Evolutionary conservation across 2,113 vertebrate genomes (phyloP), one percentile per base, ranked within the genome.

Genomic region (Equus quagga): DNA sequence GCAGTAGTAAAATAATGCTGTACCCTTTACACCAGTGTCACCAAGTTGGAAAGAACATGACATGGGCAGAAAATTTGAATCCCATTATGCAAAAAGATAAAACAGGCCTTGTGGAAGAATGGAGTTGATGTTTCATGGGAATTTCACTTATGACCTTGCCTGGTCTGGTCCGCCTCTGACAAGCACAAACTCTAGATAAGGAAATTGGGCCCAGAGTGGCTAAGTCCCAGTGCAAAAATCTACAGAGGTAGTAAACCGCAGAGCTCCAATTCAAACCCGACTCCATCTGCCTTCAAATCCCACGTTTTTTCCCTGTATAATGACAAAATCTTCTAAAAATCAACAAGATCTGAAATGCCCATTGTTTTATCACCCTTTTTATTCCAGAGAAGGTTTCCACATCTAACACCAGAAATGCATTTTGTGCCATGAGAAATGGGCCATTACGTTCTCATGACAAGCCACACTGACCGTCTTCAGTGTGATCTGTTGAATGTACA

Each of bases 381-480:
- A 17, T 46, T 67, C 49, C 36, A 54, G 56, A 73, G 70, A 56
- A 58, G 6, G 3, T 41, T 80, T n/a, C 11, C 14, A 18, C 1
- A 3, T 65, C 78, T 33, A 5, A 24, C n/a, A 41, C 64, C 41
- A 41, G 31, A 94, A 56, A 46, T 23, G 24, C 5, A 6, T 13
- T 62, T 14, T 41, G n/a, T 28, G 60, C 31, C 51, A 17, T 14
- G 3, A 4, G 18, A 36, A 84, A 49, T 11, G 21, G 88, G 8
- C 10, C 49, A 33, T 33, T 2, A 36, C 28, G 0, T 21, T 10
- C 36, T 14, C 2, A 3, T 41, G 8, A 10, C 6, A 19, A 81
- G 31, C 3, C 12, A 21, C 31, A 5, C 0, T 18, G 54, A 62
- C 26, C 19, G 0, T 36, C 67, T 75, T 83, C 5, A 0, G 2